Conservation (phyloP, 2,797 vertebrate genomes). For the Cichlasoma orientale region DNA sequence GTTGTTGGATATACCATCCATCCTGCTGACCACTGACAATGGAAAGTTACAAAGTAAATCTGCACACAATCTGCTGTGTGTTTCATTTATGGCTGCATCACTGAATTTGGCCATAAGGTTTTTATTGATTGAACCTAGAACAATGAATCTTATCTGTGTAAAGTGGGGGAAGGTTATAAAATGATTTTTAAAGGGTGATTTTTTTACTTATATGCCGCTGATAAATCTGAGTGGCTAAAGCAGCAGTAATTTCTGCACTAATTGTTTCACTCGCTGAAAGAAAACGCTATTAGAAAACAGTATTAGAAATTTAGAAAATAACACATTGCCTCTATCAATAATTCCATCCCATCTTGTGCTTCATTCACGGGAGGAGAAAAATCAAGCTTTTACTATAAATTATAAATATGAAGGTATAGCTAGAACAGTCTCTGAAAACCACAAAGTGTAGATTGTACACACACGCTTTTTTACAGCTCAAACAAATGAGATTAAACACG, state of each 20-base stretch:
- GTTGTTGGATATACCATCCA: no score
- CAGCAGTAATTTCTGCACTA: not conserved
- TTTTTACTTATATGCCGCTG: not conserved
- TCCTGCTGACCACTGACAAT: not conserved
- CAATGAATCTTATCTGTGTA: not conserved
- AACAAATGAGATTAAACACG: not conserved
- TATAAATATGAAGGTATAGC: not conserved
- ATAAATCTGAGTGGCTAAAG: not conserved
- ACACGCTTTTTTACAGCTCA: not conserved
- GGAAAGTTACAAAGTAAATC: not conserved
- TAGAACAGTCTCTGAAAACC: not conserved
- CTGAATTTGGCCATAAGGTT: not conserved
- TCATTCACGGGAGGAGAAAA: not conserved
- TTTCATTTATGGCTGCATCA: not conserved
- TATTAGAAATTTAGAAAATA: not conserved
- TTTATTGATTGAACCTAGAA: slow-evolving; percentile 4
- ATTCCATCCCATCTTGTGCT: not conserved
- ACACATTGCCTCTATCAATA: not conserved
- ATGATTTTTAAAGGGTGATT: not conserved
- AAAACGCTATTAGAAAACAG: not conserved
- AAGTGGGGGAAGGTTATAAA: not conserved
- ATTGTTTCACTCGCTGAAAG: not conserved
- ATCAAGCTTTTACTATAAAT: rapidly evolving
- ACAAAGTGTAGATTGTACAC: not conserved
- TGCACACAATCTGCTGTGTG: not conserved